Base-by-base conservation (phyloP, 2,888 invertebrate species). In the Lydus trimaculatus region DNA sequence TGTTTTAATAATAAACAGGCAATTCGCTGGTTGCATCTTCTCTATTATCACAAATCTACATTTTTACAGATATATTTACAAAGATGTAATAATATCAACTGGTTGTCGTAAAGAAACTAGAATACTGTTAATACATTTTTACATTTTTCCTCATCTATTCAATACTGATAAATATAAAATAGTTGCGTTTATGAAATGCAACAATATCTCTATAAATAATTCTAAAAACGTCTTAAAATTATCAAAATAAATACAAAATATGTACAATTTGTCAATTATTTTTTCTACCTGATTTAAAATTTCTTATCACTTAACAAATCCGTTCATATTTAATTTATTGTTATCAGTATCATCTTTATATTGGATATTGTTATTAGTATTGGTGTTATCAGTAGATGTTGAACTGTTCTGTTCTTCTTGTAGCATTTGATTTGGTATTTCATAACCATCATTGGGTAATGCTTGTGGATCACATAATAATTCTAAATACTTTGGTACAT, bases 401-500 rank as follows among this genome's bases (percentile, higher is more conserved):
- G 13, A 11, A 1, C 4, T 13, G 25, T 52, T 25, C 4, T 23
- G 11, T 9, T 4, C 52, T 3, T 52, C 25, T 52, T 52, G 52
- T 31, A 74, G 28, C 62, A 75, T 69, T 63, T 77, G 75, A 70
- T 89, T 85, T 1, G 91, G 91, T 17, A 91, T 84, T 84, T 91
- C 91, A 82, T 91, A 91, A 2, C 90, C 91, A 77, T 90, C 90
- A 73, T 85, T 84, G 2, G 84, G 85, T 20, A 85, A 79, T 72
- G 82, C 80, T 20, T 84, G 80, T 7, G 79, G 78, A 61, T 90
- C 90, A 78, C 91, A 90, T 79, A 91, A 85, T 61, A 92, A 83
- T 81, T 92, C 91, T 64, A 92, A 83, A 82, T 92, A 92, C 78
- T 91, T 91, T 0, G 91, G 90, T 39, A 86, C 61, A 60, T 59